phyloP scores from a whole-genome alignment of 2,113 vertebrate genomes.

The Aphyosemion australe region DNA sequence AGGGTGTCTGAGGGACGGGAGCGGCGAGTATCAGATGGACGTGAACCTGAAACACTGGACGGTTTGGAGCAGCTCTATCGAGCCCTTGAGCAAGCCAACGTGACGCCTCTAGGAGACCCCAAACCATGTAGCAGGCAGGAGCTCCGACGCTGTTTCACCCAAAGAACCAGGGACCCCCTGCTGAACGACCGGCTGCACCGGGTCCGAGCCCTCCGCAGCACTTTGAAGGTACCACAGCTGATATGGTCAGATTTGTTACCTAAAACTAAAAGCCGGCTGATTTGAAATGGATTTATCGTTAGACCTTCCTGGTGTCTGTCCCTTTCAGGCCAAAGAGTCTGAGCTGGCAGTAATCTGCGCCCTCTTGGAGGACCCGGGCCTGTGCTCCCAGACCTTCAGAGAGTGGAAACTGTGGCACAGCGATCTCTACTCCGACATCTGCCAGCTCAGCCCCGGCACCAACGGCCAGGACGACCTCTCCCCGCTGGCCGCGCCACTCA shows the following conservation, averaged over 20 bases:
- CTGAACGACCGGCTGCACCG: conserved; percentile 90
- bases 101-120: conserved; percentile 86
- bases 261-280: not conserved
- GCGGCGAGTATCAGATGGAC: conserved; percentile 82
- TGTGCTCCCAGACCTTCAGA: conserved; percentile 88
- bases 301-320: conserved; percentile 6
- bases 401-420: conserved; percentile 92
- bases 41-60: conserved; percentile 73
- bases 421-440: conserved; percentile 91
- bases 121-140: conserved; percentile 88
- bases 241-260: not conserved
- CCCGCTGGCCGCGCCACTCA: conserved; percentile 79
- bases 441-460: conserved; percentile 81
- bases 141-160: conserved; percentile 86
- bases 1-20: conserved; percentile 77
- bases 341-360: conserved; percentile 84
- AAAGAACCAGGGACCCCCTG: conserved; percentile 85
- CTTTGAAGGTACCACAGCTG: conserved; percentile 84
- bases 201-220: conserved; percentile 89
- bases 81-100: conserved; percentile 81
- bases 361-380: conserved; percentile 85
- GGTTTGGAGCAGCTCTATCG: conserved; percentile 88
- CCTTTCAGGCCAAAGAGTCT: conserved; percentile 86
- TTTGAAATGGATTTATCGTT: not conserved
- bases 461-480: conserved; percentile 85